Base-by-base conservation (phyloP, 2,113 vertebrate genomes). In the Melanotaenia duboulayi region DNA sequence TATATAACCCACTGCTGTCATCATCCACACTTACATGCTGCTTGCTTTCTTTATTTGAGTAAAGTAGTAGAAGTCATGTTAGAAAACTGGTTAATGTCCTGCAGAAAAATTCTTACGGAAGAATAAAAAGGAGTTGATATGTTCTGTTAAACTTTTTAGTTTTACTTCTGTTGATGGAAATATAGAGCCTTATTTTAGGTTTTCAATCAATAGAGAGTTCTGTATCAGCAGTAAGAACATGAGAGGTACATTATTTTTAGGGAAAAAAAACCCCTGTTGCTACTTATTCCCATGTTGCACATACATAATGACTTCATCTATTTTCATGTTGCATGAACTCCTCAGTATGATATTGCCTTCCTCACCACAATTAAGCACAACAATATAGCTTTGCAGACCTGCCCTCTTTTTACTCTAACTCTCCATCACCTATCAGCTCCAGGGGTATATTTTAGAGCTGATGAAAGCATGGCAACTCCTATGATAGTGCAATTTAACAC, bases 401-500 rank as follows among this genome's bases (percentile, higher is more conserved):
- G 78, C 63, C 12, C 16, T 55, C 74, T 56, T 51, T 76, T 69
- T 71, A 55, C 3, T 22, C 77, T 81, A 87, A 88, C 78, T 65
- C 49, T 71, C 40, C 57, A 58, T 84, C 74, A 78, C 62, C 62
- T 66, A 35, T 72, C 52, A 72, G 55, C 62, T 82, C 58, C 63
- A 44, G 60, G 68, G 77, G 75, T 19, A 65, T 49, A 7, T 84
- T 81, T 85, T 24, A 65, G 60, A 16, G 28, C 56, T 68, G 71
- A 81, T 86, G 76, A 90, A 87, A 83, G 77, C 77, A 49, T 62
- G 42, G 59, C 72, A 74, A 60, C 67, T 76, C 73, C 75, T 86
- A 76, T 83, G 81, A 87, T 81, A 81, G 69, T 24, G 44, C 83
- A 83, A 73, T 81, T 80, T 84, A 87, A 75, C 85, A 67, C 78